Evolutionary conservation across 2,113 vertebrate species (phyloP).

Genomic region (Semicossyphus pulcher): DNA sequence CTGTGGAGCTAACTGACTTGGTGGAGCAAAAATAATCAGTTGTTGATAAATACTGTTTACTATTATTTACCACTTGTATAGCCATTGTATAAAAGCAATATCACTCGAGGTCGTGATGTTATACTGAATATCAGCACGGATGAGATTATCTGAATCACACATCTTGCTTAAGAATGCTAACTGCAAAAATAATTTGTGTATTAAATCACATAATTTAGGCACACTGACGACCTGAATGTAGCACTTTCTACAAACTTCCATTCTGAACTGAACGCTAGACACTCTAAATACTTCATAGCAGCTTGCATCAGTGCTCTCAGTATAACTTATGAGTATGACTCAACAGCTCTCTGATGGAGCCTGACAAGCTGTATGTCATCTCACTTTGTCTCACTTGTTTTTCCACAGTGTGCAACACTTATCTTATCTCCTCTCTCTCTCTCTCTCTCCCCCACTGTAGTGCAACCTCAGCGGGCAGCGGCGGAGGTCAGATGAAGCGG

Average conservation of each 20-base stretch:
- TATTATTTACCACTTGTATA: too few relatives aligned
- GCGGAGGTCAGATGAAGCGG: slow-evolving; percentile 84
- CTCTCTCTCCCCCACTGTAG: slow-evolving; percentile 42
- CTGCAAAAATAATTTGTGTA: too few relatives aligned
- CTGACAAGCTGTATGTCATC: slow-evolving; percentile 43
- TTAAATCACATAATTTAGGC: neutral
- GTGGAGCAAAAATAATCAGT: too few relatives aligned
- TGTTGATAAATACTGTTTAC: too few relatives aligned
- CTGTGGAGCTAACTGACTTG: too few relatives aligned
- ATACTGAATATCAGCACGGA: too few relatives aligned
- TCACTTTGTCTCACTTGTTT: slow-evolving; percentile 50
- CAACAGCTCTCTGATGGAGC: slow-evolving; percentile 31
- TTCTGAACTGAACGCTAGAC: neutral
- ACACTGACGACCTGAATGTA: too few relatives aligned
- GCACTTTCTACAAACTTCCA: neutral
- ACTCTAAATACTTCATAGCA: slow-evolving; percentile 15
- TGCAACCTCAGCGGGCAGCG: slow-evolving; percentile 55
- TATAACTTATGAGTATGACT: slow-evolving; percentile 52
- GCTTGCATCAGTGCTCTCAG: slow-evolving; percentile 4
- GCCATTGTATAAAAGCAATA: too few relatives aligned
- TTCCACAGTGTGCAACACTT: slow-evolving; percentile 28
- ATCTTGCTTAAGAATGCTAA: too few relatives aligned
- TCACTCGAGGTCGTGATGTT: too few relatives aligned
- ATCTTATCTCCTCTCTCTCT: slow-evolving; percentile 19
- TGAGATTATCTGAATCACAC: too few relatives aligned